A percentile compares a stretch with the other conserved stretches of the same genome.
Evolutionary conservation across 2,113 vertebrate genomes (phyloP).

Genomic region (Marmota flaviventris): DNA sequence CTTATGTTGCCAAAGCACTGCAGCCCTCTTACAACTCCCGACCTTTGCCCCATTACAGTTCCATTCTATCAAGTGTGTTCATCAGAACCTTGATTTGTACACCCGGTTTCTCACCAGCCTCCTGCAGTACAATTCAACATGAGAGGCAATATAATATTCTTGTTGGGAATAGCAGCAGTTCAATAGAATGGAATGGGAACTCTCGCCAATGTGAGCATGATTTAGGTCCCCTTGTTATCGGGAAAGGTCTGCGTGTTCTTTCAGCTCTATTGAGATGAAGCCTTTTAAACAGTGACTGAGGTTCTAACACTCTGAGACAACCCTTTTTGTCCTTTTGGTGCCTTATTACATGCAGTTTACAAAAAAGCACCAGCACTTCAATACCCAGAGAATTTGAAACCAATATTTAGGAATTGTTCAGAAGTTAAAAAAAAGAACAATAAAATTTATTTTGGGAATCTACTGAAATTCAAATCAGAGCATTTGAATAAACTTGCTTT

Average conservation of each 20-base stretch:
- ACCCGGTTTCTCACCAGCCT: conserved; percentile 46
- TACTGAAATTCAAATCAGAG: neutral
- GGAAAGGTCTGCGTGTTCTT: neutral
- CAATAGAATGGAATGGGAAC: conserved; percentile 74
- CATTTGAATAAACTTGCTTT: neutral
- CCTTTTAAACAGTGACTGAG: neutral
- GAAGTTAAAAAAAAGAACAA: conserved; percentile 51
- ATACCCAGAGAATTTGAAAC: conserved; percentile 30
- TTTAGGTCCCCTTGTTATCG: conserved; percentile 53
- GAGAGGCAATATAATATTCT: conserved; percentile 75
- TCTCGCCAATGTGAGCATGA: conserved; percentile 31
- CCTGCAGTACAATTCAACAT: conserved; percentile 71
- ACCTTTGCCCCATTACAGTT: conserved; percentile 61
- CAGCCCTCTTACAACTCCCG: conserved; percentile 30
- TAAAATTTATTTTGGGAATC: neutral
- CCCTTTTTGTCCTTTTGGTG: conserved; percentile 30
- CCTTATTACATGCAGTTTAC: neutral
- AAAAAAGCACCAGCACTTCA: neutral
- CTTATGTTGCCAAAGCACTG: conserved; percentile 28
- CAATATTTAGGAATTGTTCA: neutral
- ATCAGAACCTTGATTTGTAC: conserved; percentile 70
- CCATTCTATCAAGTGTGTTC: conserved; percentile 67
- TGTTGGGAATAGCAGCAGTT: conserved; percentile 40
- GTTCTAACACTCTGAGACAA: neutral
- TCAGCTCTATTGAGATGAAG: neutral